Evolutionary conservation across 1,140 invertebrate genomes (phyloP), one percentile per base, ranked within the genome.

Genomic region (Macrobrachium rosenbergii): DNA sequence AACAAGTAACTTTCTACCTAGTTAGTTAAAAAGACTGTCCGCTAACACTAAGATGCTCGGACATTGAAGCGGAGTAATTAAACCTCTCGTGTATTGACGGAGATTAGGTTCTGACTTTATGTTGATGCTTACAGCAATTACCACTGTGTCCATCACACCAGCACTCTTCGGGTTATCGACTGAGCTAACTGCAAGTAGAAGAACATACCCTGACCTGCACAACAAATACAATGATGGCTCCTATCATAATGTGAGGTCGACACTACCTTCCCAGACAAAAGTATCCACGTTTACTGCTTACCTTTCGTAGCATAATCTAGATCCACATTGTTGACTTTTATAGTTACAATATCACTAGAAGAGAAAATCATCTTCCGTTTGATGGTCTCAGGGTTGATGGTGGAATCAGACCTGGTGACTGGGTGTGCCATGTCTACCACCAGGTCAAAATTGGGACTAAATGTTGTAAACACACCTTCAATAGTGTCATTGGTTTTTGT

Each of bases 261-360:
- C 19, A 75, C 23, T 28, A n/a, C 17, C 23, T 21, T 52, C 28
- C 10, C 11, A 11, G 19, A n/a, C 60, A 87, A n/a, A 43, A 62
- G 82, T 43, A 43, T 52, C 52, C 6, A 17, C 23, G 10, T 6
- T 58, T 60, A n/a, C 14, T 7, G 83, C 79, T 89, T 90, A 93
- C 93, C 96, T 92, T 94, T 95, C 45, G 95, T 96, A 82, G 97
- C 96, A 93, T 95, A 97, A 90, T 97, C 96, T 85, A 97, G 92
- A 93, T 98, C 97, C 64, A 97, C 95, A 93, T 97, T 95, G 91
- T 94, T 94, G 45, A 95, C 95, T 89, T 93, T 94, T 89, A 98
- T 95, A 89, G 93, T 95, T 72, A 98, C 95, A 90, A 98, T 95
- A 92, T 97, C 96, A 90, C 95, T 93, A 73, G 95, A 93, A 91